These are phyloP conservation scores for Rhingia rostrata DNA, from an alignment of 2,888 invertebrate genomes.

Conservation along the genomic window DNA sequence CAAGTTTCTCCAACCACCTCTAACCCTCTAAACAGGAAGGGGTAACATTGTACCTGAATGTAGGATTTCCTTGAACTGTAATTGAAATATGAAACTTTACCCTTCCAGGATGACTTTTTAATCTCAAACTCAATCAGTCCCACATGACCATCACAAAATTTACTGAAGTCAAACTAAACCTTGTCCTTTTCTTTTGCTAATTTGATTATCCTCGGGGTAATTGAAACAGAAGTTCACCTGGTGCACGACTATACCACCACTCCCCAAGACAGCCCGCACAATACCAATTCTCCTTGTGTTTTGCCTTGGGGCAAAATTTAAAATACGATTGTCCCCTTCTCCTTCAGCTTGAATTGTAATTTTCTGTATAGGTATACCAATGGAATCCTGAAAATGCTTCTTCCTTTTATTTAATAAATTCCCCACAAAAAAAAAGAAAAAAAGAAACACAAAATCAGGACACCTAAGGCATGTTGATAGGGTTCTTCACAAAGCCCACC, in stretches of 20 bases:
- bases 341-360: background rate
- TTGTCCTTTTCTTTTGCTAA: background rate
- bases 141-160: background rate
- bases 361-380: background rate
- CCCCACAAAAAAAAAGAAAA: background rate
- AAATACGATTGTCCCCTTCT: background rate
- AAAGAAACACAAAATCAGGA: background rate
- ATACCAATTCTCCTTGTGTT: background rate
- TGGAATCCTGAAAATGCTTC: background rate
- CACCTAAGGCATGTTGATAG: background rate
- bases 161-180: background rate
- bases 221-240: conserved; percentile 6
- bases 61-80: too few species aligned
- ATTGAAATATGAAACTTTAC: background rate
- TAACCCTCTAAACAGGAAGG: too few species aligned
- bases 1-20: too few species aligned
- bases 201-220: conserved; percentile 4
- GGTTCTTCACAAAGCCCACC: background rate
- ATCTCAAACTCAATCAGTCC: too few species aligned
- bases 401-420: background rate
- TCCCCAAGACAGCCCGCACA: too few species aligned
- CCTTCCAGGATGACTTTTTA: background rate
- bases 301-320: background rate
- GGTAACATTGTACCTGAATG: too few species aligned
- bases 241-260: background rate